phyloP scores from a whole-genome alignment of 2,797 vertebrate species.

The Micrastur ruficollis region DNA sequence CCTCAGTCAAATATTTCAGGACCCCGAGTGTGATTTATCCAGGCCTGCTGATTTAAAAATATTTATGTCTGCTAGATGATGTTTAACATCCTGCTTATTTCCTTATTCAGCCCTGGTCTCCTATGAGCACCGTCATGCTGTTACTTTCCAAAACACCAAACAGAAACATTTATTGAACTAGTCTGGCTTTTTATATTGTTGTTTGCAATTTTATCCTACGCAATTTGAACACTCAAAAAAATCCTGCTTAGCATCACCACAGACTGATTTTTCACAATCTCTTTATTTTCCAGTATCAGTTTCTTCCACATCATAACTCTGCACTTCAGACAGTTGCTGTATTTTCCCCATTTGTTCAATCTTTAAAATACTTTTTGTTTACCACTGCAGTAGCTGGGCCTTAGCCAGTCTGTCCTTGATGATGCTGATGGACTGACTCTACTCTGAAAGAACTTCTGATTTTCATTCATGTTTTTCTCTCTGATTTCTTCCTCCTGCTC shows the following conservation, averaged over 20 bases:
- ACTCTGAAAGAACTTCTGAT: constrained; percentile 63
- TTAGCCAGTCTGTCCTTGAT: constrained; percentile 8
- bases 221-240: not conserved
- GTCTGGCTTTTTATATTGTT: not conserved
- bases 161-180: constrained; percentile 1
- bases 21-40: constrained; percentile 56
- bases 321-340: not conserved
- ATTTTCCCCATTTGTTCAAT: not conserved
- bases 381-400: not conserved
- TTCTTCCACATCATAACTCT: not conserved
- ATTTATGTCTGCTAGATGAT: constrained; percentile 47
- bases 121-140: not conserved
- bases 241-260: not conserved
- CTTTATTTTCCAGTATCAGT: not conserved
- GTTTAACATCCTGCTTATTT: constrained; percentile 61
- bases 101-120: constrained; percentile 3
- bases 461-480: constrained; percentile 58
- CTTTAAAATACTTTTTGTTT: constrained; percentile 1
- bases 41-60: constrained; percentile 54
- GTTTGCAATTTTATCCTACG: not conserved
- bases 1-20: constrained; percentile 46
- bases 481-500: constrained; percentile 59
- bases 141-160: constrained; percentile 17
- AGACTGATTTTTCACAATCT: not conserved
- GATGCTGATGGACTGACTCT: constrained; percentile 42